Base-by-base conservation (phyloP, 2,888 invertebrate species). In the Drosophila paranaensis region DNA sequence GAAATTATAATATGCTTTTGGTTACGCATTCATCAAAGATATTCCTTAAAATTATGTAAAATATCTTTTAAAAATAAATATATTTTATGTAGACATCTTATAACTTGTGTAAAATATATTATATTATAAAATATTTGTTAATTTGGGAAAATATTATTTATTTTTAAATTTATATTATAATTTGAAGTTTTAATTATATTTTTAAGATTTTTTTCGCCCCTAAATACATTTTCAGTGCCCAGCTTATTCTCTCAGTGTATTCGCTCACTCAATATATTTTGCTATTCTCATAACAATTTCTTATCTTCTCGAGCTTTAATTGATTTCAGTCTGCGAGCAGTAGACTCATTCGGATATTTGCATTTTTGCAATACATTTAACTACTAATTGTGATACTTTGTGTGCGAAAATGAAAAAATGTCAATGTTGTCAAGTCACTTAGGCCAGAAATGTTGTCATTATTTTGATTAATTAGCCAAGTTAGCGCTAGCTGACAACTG, bases 401-500 rank as follows among this genome's bases (percentile, higher is more conserved):
- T 20, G 16, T 30, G 57, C 20, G 1, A 37, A 67, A 35, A 37
- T 1, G 8, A 2, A 39, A 27, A 37, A 42, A 25, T 46, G 39
- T 30, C 33, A 43, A 50, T 45, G 42, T 35, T 51, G 45, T 20
- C 43, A 27, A 46, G 55, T 45, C 54, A 53, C 33, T 65, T 60
- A 27, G 30, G 20, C 53, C 33, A 60, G 53, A 75, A 63, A 60
- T 79, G 71, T 60, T 62, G 76, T 62, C 61, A 51, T 35, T 62
- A 60, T 45, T 79, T 56, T 78, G 80, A 80, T 82, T 80, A 82
- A 80, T 80, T 82, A 82, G 77, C 79, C 71, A 48, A 60, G 65
- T 79, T 78, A 65, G 62, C 66, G 66, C 68, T 74, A 13, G 70
- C 66, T 81, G 85, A 82, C 78, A 89, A 77, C 88, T 84, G 89